Percentiles rank a stretch among this genome's conserved stretches.
These are phyloP conservation scores for Corynorhinus townsendii DNA, from an alignment of 2,113 vertebrate genomes.

Conservation along the genomic window DNA sequence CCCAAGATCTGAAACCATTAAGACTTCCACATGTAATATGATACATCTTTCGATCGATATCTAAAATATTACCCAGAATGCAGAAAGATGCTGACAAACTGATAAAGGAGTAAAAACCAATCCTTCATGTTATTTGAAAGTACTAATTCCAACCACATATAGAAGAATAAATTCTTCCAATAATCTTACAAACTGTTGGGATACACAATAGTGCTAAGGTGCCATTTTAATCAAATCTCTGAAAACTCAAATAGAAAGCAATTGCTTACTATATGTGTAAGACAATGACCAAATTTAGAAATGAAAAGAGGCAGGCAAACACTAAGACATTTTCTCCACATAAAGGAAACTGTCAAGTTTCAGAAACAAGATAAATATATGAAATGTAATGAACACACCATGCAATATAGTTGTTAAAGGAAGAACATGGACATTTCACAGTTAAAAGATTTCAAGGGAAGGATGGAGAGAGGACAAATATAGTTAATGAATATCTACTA, in stretches of 20 bases:
- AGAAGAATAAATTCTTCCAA: background rate
- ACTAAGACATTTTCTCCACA: background rate
- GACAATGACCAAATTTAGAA: background rate
- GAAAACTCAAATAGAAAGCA: background rate
- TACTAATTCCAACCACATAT: background rate
- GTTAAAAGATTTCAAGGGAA: background rate
- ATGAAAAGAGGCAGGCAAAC: background rate
- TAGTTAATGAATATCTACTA: background rate
- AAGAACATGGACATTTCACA: background rate
- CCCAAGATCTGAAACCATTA: background rate
- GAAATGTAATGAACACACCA: background rate
- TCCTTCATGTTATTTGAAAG: background rate
- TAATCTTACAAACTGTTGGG: background rate
- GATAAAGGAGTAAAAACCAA: background rate
- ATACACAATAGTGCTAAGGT: background rate
- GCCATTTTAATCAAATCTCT: background rate
- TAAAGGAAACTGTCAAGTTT: background rate
- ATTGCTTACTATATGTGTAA: background rate
- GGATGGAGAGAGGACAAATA: background rate
- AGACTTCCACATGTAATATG: background rate
- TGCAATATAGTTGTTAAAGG: background rate
- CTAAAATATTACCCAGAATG: background rate
- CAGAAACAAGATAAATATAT: background rate
- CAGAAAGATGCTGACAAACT: background rate
- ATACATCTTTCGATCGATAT: background rate